Evolutionary conservation across 2,888 invertebrate genomes (phyloP).

Genomic region (Diplazon laetatorius): DNA sequence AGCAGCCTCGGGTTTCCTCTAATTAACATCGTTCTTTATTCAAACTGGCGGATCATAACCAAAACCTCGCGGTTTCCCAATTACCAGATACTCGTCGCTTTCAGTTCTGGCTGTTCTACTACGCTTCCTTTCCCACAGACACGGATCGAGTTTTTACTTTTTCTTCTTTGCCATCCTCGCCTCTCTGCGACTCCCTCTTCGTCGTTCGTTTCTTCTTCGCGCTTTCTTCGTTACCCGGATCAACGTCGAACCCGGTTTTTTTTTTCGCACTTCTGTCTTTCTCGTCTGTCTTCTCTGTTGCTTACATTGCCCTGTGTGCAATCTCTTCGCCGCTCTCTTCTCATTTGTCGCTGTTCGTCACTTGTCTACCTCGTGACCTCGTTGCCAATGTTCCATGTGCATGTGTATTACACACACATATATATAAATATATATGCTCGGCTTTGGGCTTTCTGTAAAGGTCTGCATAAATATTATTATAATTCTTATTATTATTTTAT

Average conservation of each 20-base stretch:
- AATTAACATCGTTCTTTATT: conserved; percentile 60
- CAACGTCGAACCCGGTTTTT: not conserved
- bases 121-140: conserved; percentile 14
- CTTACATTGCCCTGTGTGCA: conserved; percentile 2
- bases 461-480: too few species aligned
- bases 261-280: conserved; percentile 2
- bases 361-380: not conserved
- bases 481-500: too few species aligned
- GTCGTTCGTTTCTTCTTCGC: too few species aligned
- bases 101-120: conserved; percentile 10
- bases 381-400: not conserved
- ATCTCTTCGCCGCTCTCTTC: conserved; percentile 7
- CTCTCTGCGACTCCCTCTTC: not conserved
- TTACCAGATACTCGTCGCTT: conserved; percentile 56
- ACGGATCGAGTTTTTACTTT: conserved; percentile 9
- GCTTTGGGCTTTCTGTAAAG: too few species aligned
- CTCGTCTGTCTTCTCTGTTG: conserved; percentile 3
- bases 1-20: conserved; percentile 56
- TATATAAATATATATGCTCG: too few species aligned
- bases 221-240: too few species aligned
- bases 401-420: not conserved
- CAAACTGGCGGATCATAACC: conserved; percentile 60
- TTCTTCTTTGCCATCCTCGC: not conserved
- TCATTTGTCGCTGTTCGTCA: conserved; percentile 4
- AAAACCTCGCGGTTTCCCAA: conserved; percentile 54